Base-by-base conservation (phyloP, 1,140 invertebrate genomes). In the Harpegnathos saltator region DNA sequence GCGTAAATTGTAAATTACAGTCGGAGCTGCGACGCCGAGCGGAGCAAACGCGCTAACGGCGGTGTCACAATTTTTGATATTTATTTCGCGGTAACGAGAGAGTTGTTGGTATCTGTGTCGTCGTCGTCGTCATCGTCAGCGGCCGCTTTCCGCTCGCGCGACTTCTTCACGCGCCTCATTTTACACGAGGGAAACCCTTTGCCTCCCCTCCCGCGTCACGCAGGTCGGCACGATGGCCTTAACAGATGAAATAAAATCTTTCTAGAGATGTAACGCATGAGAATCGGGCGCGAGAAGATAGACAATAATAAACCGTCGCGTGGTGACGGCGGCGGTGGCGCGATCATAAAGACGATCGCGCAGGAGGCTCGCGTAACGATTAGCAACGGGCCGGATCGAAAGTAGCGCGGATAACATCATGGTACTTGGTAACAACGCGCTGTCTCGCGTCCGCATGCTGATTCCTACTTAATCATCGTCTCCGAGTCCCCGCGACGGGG, bases 271-370 rank as follows among this genome's bases (percentile, higher is more conserved):
- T n/a, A n/a, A n/a, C n/a, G n/a, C n/a, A n/a, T n/a, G n/a, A 66
- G 84, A 80, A 65, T 84, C 63, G 17, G 44, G 61, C 50, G 52
- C 75, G n/a, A n/a, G n/a, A n/a, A 56, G 33, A 29, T 7, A 12
- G 66, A 85, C n/a, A n/a, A n/a, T 81, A 74, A 71, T 82, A 69
- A 86, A 85, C 69, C 38, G 77, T n/a, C n/a, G 71, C n/a, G 12
- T 38, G 26, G 63, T n/a, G 59, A 65, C 33, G 26, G 5, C 17
- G 24, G 44, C 19, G n/a, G 61, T 84, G 62, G 54, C 84, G 19
- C 54, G 83, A 86, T 86, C 82, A 85, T 54, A 80, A 85, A 44
- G 24, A n/a, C n/a, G 48, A 81, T 73, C 48, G 33, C 9, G 50
- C 81, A 59, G 66, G 54, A 80, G 66, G 83, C 24, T n/a, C 74